A percentile compares a stretch with the other conserved stretches of the same genome.
These are phyloP conservation scores for Clarias batrachus DNA, from an alignment of 2,113 vertebrate genomes.

Conservation along the genomic window DNA sequence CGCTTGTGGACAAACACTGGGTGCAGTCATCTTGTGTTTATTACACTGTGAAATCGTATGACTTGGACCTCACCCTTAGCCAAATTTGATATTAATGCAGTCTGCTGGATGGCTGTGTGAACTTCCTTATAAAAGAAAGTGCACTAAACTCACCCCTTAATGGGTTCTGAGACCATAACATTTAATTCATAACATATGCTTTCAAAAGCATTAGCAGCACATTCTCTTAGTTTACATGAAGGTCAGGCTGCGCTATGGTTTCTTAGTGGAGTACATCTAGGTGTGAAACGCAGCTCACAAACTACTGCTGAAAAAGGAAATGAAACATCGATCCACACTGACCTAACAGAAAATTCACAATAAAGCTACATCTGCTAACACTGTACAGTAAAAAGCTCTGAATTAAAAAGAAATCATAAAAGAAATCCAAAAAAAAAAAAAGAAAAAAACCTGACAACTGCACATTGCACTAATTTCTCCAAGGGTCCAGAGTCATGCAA, in stretches of 20 bases:
- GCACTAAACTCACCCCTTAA: conserved; percentile 15
- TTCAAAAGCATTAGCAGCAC: conserved; percentile 39
- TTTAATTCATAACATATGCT: conserved; percentile 21
- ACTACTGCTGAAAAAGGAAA: conserved; percentile 22
- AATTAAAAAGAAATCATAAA: conserved; percentile 1
- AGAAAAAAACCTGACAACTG: not conserved
- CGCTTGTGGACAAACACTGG: not conserved
- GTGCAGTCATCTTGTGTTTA: not conserved
- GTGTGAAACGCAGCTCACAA: not conserved
- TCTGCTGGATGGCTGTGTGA: not conserved
- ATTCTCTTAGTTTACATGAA: conserved; percentile 17
- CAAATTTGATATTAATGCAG: conserved; percentile 21
- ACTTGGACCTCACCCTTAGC: not conserved
- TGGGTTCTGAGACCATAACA: not conserved
- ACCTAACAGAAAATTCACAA: conserved; percentile 23
- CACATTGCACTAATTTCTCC: conserved; percentile 39
- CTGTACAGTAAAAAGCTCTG: conserved; percentile 8
- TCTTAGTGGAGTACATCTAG: conserved; percentile 7
- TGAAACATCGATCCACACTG: not conserved
- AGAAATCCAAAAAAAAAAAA: not conserved
- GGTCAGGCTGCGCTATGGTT: conserved; percentile 1
- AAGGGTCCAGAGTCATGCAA: conserved; percentile 64
- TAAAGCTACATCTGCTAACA: conserved; percentile 20
- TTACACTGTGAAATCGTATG: not conserved
- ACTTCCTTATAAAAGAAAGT: conserved; percentile 30